Evolutionary conservation across 2,888 invertebrate species (phyloP).

Genomic region (Tetragonula carbonaria): DNA sequence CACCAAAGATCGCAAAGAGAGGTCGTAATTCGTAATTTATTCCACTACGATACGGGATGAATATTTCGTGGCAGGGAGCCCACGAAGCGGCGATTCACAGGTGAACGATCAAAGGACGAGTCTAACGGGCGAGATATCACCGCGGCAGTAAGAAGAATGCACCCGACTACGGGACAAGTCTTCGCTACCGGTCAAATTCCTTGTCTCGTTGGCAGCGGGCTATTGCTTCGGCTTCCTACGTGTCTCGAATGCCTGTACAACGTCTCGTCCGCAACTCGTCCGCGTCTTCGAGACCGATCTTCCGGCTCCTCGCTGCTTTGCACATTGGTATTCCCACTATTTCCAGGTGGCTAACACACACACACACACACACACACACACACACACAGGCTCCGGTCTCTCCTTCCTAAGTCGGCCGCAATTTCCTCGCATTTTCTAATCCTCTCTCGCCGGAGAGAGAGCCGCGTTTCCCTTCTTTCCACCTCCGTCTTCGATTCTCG

Average conservation of each 20-base stretch:
- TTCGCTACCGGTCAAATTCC: conserved; percentile 74
- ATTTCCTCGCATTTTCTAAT: conserved; percentile 59
- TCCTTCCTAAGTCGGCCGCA: conserved; percentile 50
- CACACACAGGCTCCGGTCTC: not conserved
- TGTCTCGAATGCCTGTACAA: conserved; percentile 72
- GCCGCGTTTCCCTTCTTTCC: conserved; percentile 43
- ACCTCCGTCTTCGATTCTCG: conserved; percentile 26
- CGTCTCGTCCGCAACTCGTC: conserved; percentile 39
- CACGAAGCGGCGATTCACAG: conserved; percentile 42
- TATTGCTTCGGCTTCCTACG: conserved; percentile 75
- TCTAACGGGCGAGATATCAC: conserved; percentile 5
- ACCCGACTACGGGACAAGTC: conserved; percentile 40
- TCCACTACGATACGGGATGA: not conserved
- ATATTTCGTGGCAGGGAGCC: not conserved
- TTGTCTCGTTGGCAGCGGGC: conserved; percentile 75
- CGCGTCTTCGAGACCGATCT: conserved; percentile 50
- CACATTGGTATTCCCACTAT: conserved; percentile 75
- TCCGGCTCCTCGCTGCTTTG: conserved; percentile 61
- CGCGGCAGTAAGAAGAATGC: conserved; percentile 32
- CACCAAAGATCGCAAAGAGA: no score
- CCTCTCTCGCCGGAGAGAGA: not conserved
- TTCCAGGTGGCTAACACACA: conserved; percentile 49
- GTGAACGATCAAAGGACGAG: conserved; percentile 58
- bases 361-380: not conserved
- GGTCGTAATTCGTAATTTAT: conserved; percentile 35